Evolutionary conservation across 92 coral and sea anemone genomes (phyloP), one percentile per base, ranked within the genome.

Genomic region (Nematostella vectensis): DNA sequence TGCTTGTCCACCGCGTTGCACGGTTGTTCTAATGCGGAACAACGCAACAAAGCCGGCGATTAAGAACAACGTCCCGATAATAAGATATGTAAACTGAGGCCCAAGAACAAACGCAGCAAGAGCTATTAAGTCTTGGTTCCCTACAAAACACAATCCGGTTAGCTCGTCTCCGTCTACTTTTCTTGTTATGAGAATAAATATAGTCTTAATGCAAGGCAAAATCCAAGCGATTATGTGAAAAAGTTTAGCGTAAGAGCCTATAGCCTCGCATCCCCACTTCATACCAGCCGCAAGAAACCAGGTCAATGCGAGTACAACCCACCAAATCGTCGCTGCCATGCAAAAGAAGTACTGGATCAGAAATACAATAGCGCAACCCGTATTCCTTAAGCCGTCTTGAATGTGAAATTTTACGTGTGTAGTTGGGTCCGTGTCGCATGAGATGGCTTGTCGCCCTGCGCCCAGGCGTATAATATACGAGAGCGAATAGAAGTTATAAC

Each of bases 291-390:
- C 96, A 0, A 93, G 80, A 68, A 87, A 93, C 99, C 99, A 93
- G 8, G 85, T 93, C 6, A 93, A 74, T 21, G 99, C 94, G 13
- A 93, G 55, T 58, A 93, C 69, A 3, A 93, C 99, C 99, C 99
- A 93, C 99, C 99, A 93, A 59, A 93, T 79, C 19, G 84, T 93
- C 3, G 94, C 99, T 3, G 99, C 99, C 99, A 93, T 93, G 58
- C 91, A 74, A 45, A 93, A 93, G 59, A 93, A 87, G 48, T 93
- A 93, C 81, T 87, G 87, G 23, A 93, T 67, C 9, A 93, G 59
- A 51, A 93, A 93, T 29, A 86, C 95, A 30, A 87, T 61, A 2
- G 96, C 96, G 45, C 99, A 93, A 25, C 89, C 91, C 16, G 99
- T 88, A 56, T 87, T 93, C n/a, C 99, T 59, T 3, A 88, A 79